phyloP scores from a whole-genome alignment of 2,113 vertebrate genomes.

The Nansenia antarctica region DNA sequence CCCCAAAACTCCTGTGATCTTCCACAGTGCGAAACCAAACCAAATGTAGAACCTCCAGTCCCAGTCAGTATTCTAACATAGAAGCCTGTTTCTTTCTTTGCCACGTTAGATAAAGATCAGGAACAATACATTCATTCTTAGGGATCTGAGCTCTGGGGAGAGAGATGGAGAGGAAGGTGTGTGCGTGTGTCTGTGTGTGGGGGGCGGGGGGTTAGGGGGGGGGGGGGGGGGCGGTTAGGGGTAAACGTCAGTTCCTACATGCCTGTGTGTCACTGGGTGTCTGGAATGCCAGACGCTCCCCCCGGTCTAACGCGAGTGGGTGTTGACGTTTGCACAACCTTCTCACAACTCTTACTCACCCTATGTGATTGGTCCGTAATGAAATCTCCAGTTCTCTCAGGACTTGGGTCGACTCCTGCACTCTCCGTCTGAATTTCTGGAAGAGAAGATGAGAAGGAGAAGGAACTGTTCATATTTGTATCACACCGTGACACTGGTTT shows the following conservation, averaged over 20 bases:
- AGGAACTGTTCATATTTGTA: no score
- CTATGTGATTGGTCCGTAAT: constrained; percentile 96
- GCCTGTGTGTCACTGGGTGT: constrained; percentile 42
- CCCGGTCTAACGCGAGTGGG: constrained; percentile 50
- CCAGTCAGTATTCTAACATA: no score
- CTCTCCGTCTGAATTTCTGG: constrained; percentile 96
- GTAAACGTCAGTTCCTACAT: constrained; percentile 23
- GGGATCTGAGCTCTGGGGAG: neutral
- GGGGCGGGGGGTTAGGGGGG: constrained; percentile 36
- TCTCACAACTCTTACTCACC: constrained; percentile 79
- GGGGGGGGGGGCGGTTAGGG: constrained; percentile 38
- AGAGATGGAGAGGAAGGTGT: no score
- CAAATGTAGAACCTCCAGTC: no score
- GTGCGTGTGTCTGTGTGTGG: no score
- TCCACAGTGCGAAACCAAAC: no score
- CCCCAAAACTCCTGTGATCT: no score
- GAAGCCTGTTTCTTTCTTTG: no score
- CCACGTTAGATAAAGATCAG: neutral
- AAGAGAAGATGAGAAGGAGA: constrained; percentile 32
- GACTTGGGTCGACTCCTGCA: constrained; percentile 97
- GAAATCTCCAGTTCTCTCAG: constrained; percentile 98
- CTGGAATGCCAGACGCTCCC: constrained; percentile 58
- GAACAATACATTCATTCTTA: no score
- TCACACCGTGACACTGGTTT: no score
- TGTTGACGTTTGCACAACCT: no score